phyloP scores from a whole-genome alignment of 2,888 invertebrate genomes.

The Orchestes rusci region DNA sequence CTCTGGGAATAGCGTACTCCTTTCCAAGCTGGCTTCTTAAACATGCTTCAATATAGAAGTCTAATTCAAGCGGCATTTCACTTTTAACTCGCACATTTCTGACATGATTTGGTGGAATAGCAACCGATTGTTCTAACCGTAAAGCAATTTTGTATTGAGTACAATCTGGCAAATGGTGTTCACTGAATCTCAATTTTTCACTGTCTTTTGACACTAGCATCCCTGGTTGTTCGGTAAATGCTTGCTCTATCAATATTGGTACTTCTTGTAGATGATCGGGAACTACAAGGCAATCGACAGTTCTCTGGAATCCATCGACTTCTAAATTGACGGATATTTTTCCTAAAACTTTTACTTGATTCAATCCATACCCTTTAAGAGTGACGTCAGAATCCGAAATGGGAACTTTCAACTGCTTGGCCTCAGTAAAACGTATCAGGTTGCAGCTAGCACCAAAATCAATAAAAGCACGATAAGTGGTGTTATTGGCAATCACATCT shows the following conservation, averaged over 20 bases:
- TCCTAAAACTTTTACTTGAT: conserved; percentile 5
- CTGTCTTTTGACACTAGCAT: conserved; percentile 8
- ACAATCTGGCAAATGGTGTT: too few species aligned
- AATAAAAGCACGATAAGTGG: conserved; percentile 1
- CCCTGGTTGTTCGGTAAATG: conserved; percentile 9
- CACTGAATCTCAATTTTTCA: too few species aligned
- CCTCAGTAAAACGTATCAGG: conserved; percentile 4
- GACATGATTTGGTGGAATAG: conserved; percentile 7
- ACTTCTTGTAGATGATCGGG: too few species aligned
- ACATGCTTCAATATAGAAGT: too few species aligned
- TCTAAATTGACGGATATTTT: conserved; percentile 2
- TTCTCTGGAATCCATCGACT: conserved; percentile 14
- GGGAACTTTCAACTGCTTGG: not conserved
- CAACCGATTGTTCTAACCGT: conserved; percentile 2
- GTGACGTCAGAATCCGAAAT: not conserved
- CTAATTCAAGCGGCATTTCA: too few species aligned
- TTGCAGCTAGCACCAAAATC: conserved; percentile 10
- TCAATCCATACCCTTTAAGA: too few species aligned
- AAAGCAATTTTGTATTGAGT: conserved; percentile 1
- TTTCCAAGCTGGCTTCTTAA: too few species aligned
- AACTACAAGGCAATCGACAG: conserved; percentile 1
- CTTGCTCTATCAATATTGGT: conserved; percentile 19
- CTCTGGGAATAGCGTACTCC: too few species aligned
- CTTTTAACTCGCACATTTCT: too few species aligned
- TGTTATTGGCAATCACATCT: not conserved